These are phyloP conservation scores for Cydia amplana DNA, from an alignment of 1,140 invertebrate genomes.

Conservation along the genomic window DNA sequence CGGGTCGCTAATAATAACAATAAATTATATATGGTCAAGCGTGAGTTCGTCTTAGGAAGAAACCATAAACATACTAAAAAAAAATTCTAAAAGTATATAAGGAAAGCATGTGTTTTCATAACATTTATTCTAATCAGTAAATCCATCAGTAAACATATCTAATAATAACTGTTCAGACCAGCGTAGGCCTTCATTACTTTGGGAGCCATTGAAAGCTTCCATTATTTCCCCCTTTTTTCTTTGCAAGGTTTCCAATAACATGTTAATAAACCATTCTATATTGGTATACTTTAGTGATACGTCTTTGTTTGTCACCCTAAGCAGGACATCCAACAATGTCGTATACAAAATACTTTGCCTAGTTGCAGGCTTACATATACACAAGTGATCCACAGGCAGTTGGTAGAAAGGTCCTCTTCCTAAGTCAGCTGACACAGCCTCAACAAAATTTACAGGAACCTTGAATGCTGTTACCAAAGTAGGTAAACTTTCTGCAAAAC, in stretches of 20 bases:
- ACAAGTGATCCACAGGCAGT: slow-evolving; percentile 87
- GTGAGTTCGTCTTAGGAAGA: too few species aligned
- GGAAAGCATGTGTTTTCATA: not conserved
- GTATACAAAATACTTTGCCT: slow-evolving; percentile 78
- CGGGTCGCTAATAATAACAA: too few species aligned
- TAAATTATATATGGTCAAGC: too few species aligned
- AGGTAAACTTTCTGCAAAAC: slow-evolving; percentile 87
- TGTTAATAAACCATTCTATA: slow-evolving; percentile 43
- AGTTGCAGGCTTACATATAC: slow-evolving; percentile 88
- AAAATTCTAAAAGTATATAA: not conserved
- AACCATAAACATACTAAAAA: too few species aligned
- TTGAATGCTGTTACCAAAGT: slow-evolving; percentile 84
- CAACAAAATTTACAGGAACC: slow-evolving; percentile 83
- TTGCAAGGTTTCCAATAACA: slow-evolving; percentile 41
- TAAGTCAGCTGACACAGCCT: slow-evolving; percentile 85
- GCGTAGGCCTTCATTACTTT: slow-evolving; percentile 41
- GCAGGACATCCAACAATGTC: slow-evolving; percentile 64
- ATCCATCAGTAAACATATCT: slow-evolving; percentile 53
- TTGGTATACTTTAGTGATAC: slow-evolving; percentile 48
- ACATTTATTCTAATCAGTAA: slow-evolving; percentile 37
- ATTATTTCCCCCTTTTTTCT: slow-evolving; percentile 45
- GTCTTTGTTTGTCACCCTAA: slow-evolving; percentile 51
- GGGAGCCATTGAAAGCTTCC: slow-evolving; percentile 49
- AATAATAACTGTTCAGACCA: slow-evolving; percentile 56
- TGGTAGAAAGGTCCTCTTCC: slow-evolving; percentile 87